Evolutionary conservation across 2,113 vertebrate genomes (phyloP).

Genomic region (Pelobates fuscus): DNA sequence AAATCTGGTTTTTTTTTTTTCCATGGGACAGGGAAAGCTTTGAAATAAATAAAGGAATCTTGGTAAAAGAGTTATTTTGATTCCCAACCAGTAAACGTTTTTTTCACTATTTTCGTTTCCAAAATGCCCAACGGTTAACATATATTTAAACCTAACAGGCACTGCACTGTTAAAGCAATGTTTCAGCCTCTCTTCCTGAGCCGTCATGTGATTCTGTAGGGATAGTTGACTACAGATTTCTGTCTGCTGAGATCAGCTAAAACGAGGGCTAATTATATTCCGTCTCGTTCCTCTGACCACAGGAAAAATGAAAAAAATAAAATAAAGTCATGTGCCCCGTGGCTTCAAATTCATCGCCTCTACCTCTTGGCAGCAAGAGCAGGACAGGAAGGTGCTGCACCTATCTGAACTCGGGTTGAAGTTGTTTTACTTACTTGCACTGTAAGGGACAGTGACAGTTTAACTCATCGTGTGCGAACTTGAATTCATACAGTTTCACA

Average conservation of each 20-base stretch:
- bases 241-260: slow-evolving; percentile 1
- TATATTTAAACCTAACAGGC: not conserved
- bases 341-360: not conserved
- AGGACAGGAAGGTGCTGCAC: too few species aligned
- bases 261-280: not conserved
- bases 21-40: too few species aligned
- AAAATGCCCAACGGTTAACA: not conserved
- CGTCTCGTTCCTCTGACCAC: not conserved
- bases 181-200: too few species aligned
- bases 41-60: too few species aligned
- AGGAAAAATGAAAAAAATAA: not conserved
- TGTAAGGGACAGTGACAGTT: slow-evolving; percentile 27
- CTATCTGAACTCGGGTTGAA: not conserved
- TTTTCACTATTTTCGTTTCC: too few species aligned
- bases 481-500: slow-evolving; percentile 50
- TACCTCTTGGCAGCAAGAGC: too few species aligned
- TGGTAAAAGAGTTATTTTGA: too few species aligned
- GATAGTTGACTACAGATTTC: not conserved
- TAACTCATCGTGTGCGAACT: slow-evolving; percentile 28
- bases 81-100: too few species aligned
- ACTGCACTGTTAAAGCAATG: not conserved
- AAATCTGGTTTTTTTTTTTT: too few species aligned
- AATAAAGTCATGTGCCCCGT: slow-evolving; percentile 16
- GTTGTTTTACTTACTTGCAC: slow-evolving; percentile 47
- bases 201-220: slow-evolving; percentile 25